Evolutionary conservation across 2,888 invertebrate genomes (phyloP).

Genomic region (Uropetala carovei): DNA sequence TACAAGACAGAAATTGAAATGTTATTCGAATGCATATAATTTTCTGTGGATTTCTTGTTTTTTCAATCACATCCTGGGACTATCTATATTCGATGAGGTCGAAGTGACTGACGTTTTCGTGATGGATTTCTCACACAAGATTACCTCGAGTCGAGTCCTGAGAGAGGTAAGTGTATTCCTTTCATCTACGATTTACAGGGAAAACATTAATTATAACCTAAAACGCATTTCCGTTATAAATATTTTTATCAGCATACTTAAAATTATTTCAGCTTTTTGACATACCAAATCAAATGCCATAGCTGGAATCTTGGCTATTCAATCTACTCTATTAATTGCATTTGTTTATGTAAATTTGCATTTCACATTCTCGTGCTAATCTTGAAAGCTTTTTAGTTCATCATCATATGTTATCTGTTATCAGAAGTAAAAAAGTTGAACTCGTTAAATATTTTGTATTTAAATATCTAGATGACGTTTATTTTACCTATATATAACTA

Average conservation of each 20-base stretch:
- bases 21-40: no score
- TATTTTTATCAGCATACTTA: no score
- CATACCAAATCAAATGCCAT: no score
- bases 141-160: not conserved
- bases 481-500: not conserved
- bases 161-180: slow-evolving; percentile 19
- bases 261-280: no score
- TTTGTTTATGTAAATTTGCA: not conserved
- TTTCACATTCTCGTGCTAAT: not conserved
- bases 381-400: no score
- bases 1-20: no score
- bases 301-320: not conserved
- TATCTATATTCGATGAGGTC: not conserved
- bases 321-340: not conserved
- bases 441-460: not conserved
- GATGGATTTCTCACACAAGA: slow-evolving; percentile 7
- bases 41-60: no score
- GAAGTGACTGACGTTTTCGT: not conserved
- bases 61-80: no score
- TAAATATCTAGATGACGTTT: not conserved
- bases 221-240: no score
- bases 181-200: no score
- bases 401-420: no score
- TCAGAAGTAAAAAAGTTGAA: not conserved
- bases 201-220: no score